Conservation (phyloP, 2,888 invertebrate species). For the Rhingia rostrata region DNA sequence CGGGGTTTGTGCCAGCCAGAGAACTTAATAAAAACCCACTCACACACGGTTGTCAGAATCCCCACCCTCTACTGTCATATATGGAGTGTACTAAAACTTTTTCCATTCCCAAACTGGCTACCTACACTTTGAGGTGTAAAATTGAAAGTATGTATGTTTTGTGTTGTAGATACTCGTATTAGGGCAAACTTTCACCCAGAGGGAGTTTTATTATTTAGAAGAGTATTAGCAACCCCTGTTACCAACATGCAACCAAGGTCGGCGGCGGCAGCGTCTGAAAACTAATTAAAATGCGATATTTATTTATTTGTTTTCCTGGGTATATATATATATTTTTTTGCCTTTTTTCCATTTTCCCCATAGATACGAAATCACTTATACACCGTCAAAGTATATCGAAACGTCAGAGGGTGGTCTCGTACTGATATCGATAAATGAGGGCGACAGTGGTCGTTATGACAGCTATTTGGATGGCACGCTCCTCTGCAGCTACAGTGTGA, state of each 20-base stretch:
- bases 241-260: constrained; percentile 26
- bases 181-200: constrained; percentile 24
- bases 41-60: constrained; percentile 7
- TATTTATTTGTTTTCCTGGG: constrained; percentile 54
- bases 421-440: constrained; percentile 93
- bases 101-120: constrained; percentile 18
- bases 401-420: constrained; percentile 96
- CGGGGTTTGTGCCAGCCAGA: not conserved
- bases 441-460: constrained; percentile 94
- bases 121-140: constrained; percentile 56
- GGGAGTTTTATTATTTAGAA: constrained; percentile 6
- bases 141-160: constrained; percentile 48
- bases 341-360: constrained; percentile 37
- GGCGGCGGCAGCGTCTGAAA: constrained; percentile 40
- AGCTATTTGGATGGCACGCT: constrained; percentile 95
- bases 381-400: constrained; percentile 96
- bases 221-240: constrained; percentile 26
- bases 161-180: not conserved
- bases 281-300: constrained; percentile 71
- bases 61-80: not conserved
- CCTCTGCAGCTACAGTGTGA: constrained; percentile 95
- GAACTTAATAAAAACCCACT: constrained; percentile 49
- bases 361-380: constrained; percentile 84
- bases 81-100: constrained; percentile 39
- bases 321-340: constrained; percentile 14